Evolutionary conservation across 64 coral and sea anemone genomes (phyloP).

Genomic region (Stylophora pistillata): DNA sequence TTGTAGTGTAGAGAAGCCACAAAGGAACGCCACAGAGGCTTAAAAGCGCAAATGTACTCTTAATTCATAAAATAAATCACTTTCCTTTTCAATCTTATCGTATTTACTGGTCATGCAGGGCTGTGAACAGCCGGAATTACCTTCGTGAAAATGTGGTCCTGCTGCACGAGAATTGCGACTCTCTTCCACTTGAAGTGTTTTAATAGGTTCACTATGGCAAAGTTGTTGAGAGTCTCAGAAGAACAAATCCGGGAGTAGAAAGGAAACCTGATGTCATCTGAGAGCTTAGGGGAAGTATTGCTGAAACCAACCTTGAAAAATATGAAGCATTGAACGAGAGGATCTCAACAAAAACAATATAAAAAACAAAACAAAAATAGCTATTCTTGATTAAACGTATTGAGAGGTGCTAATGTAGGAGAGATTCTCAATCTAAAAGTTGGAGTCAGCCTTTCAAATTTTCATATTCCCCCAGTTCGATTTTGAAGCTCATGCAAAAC

Average conservation of each 20-base stretch:
- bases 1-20: too few species aligned
- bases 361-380: too few species aligned
- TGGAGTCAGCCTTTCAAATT: too few species aligned
- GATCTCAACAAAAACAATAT: not conserved
- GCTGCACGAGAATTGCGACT: constrained; percentile 50
- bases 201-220: constrained; percentile 17
- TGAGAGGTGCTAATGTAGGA: too few species aligned
- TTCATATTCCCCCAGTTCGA: too few species aligned
- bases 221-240: constrained; percentile 38
- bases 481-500: too few species aligned
- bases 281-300: constrained; percentile 47
- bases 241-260: constrained; percentile 40
- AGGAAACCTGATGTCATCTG: constrained; percentile 33
- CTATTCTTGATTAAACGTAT: too few species aligned
- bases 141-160: constrained; percentile 41
- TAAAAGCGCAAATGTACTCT: too few species aligned
- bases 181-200: constrained; percentile 33
- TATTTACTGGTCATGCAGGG: not conserved
- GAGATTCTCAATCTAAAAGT: too few species aligned
- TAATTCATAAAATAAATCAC: too few species aligned
- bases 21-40: too few species aligned
- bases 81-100: too few species aligned
- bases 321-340: not conserved
- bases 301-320: constrained; percentile 51
- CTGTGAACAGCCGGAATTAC: constrained; percentile 5